These are phyloP conservation scores for Caenorhabditis drosophilae DNA, from an alignment of 2,888 invertebrate genomes.

Conservation along the genomic window DNA sequence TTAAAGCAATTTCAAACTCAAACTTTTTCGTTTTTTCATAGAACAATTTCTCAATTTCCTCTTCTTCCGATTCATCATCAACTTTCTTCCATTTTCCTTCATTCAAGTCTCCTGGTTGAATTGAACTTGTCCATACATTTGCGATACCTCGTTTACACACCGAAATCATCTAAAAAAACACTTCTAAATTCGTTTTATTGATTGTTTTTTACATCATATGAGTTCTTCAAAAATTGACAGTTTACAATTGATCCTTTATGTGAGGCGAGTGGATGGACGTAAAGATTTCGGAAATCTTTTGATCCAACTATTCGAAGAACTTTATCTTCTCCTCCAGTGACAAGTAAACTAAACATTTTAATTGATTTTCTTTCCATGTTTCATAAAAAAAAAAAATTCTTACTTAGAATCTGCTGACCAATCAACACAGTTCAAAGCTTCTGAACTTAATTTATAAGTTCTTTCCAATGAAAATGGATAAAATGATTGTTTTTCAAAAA, in stretches of 20 bases:
- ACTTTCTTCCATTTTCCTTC: slow-evolving; percentile 26
- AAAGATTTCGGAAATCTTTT: slow-evolving; percentile 80
- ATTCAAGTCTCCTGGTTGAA: slow-evolving; percentile 51
- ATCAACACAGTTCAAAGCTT: slow-evolving; percentile 84
- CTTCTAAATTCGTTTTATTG: not conserved
- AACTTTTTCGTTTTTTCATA: slow-evolving; percentile 49
- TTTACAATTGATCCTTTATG: slow-evolving; percentile 85
- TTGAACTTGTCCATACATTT: slow-evolving; percentile 54
- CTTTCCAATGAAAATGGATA: slow-evolving; percentile 86
- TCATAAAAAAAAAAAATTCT: slow-evolving; percentile 23
- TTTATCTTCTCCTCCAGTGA: slow-evolving; percentile 89
- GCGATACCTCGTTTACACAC: slow-evolving; percentile 58
- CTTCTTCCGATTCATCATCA: slow-evolving; percentile 22
- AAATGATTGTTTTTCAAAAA: slow-evolving; percentile 79
- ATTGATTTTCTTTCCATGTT: not conserved
- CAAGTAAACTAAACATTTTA: slow-evolving; percentile 74
- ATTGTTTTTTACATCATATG: slow-evolving; percentile 77
- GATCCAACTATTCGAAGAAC: slow-evolving; percentile 81
- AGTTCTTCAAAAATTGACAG: slow-evolving; percentile 85
- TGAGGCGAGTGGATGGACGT: slow-evolving; percentile 80
- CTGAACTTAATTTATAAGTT: slow-evolving; percentile 82
- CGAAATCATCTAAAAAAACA: slow-evolving; percentile 56
- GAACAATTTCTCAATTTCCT: slow-evolving; percentile 24
- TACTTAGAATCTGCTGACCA: slow-evolving; percentile 90
- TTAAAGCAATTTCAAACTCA: too few species aligned